Conservation (phyloP, 1,140 invertebrate species). For the Hirudo medicinalis region DNA sequence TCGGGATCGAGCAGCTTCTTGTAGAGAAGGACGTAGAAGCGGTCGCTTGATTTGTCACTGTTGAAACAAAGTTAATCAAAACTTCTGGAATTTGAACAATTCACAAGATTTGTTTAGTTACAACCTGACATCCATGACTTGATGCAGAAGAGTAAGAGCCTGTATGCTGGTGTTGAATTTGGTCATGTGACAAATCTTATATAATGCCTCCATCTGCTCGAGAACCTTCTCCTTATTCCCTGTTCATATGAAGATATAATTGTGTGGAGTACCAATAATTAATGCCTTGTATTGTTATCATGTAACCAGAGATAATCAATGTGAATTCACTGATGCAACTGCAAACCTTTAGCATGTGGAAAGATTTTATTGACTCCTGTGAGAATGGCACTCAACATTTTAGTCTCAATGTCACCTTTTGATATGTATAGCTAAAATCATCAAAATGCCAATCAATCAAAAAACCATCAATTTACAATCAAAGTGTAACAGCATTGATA, state of each 20-base stretch:
- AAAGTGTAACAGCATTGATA: background rate
- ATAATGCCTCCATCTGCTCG: constrained; percentile 67
- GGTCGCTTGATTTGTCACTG: constrained; percentile 42
- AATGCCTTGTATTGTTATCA: background rate
- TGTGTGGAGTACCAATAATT: constrained; percentile 1
- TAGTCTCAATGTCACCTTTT: constrained; percentile 66
- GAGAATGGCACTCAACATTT: constrained; percentile 78
- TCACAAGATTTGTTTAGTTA: background rate
- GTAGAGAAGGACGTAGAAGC: constrained; percentile 82
- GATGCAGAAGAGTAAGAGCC: constrained; percentile 69
- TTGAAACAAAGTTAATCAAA: constrained; percentile 21
- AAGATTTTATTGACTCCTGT: constrained; percentile 75
- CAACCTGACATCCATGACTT: constrained; percentile 53
- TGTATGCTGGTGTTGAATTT: constrained; percentile 69
- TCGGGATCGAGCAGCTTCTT: constrained; percentile 66
- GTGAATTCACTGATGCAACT: background rate
- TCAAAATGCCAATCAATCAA: constrained; percentile 48
- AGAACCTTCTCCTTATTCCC: constrained; percentile 45
- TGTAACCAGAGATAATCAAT: background rate
- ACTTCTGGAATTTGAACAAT: too few relatives aligned
- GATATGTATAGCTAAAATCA: constrained; percentile 46
- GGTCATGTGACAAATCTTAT: constrained; percentile 68
- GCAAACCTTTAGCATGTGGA: constrained; percentile 55
- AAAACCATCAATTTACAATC: too few relatives aligned
- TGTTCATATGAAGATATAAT: constrained; percentile 23